phyloP scores from a whole-genome alignment of 2,797 vertebrate species.

The Agapornis canus region DNA sequence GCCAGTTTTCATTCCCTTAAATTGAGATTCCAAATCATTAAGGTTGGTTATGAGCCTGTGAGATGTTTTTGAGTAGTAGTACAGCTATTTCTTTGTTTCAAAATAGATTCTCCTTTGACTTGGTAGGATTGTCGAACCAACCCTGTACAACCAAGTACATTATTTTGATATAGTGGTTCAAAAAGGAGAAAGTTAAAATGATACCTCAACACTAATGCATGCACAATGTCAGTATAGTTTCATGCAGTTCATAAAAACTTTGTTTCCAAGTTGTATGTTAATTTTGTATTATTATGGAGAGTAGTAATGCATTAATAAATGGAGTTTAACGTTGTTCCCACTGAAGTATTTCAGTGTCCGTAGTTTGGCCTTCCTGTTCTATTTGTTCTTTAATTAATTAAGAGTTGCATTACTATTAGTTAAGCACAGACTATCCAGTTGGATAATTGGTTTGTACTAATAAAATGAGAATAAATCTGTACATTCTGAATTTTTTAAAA shows the following conservation, averaged over 20 bases:
- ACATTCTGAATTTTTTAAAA: neutral
- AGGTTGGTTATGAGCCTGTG: neutral
- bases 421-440: neutral
- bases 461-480: neutral
- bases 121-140: neutral
- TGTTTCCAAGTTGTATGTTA: neutral
- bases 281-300: neutral
- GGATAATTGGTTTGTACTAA: neutral
- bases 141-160: neutral
- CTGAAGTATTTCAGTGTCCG: neutral
- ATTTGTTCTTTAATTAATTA: neutral
- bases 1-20: neutral
- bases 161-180: neutral
- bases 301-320: neutral
- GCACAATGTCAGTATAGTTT: neutral
- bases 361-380: neutral
- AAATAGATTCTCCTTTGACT: neutral
- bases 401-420: neutral
- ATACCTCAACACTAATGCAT: neutral
- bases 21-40: neutral
- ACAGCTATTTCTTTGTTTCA: neutral
- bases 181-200: neutral
- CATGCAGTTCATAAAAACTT: neutral
- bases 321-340: neutral
- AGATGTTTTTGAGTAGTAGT: neutral